Evolutionary conservation across 2,888 invertebrate species (phyloP), one percentile per base, ranked within the genome.

Genomic region (Stenoptilia bipunctidactyla): DNA sequence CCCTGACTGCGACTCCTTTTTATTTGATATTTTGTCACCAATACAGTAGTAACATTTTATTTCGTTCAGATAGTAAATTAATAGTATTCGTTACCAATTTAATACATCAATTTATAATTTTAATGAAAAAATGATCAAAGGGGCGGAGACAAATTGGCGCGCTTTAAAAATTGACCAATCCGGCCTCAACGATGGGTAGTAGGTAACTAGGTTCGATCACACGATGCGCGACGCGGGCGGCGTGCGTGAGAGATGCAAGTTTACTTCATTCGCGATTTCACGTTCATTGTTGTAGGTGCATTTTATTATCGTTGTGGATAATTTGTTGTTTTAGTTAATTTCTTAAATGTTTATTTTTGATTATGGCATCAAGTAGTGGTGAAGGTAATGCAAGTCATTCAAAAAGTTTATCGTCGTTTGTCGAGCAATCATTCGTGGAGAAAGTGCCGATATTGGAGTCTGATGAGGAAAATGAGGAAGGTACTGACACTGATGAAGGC

Each of bases 401-500:
- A 20, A 20, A 20, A 20, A 20, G 20, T 20, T 20, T 20, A 20
- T 20, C 20, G 8, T 20, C 20, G 20, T 20, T 20, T 8, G 20
- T 20, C 3, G 3, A 20, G 20, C 20, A 20, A 20, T 20, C 38
- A 36, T 45, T 45, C 38, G 41, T 46, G 35, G 45, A 46, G 46
- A 46, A 40, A 46, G 42, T 46, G 42, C 41, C 46, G 37, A 40
- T 43, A 41, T 40, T 45, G 45, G 43, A 42, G 37, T 45, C 20
- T 20, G 20, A 20, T 20, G 4, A 20, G 20, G 20, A 20, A 20
- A 20, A 5, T n/a, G n/a, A n/a, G n/a, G n/a, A n/a, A n/a, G n/a
- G n/a, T 20, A 5, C 30, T 8, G 30, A 30, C 2, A 30, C n/a
- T 30, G 30, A 30, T n/a, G 10, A 9, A 30, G 30, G 12, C 4